Evolutionary conservation across 2,888 invertebrate species (phyloP), one percentile per base, ranked within the genome.

Genomic region (Drosophila quinaria): DNA sequence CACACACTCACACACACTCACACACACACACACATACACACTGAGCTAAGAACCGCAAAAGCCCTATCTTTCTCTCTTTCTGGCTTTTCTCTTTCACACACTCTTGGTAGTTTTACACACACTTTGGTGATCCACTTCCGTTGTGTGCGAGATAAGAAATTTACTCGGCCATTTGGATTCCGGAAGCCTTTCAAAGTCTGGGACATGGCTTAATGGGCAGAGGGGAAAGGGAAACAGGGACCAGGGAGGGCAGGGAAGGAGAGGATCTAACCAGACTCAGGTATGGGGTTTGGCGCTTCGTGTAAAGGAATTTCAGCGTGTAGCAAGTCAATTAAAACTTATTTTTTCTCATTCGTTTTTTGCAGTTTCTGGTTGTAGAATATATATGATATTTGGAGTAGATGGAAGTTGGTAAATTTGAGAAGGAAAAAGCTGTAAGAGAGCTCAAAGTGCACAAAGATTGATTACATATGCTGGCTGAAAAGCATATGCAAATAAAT

Each of bases 271-370:
- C 29, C 25, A 29, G 19, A 6, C 13, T 33, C 74, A 74, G 75
- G 71, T 74, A 51, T 54, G 17, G 35, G 29, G 46, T 9, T 13
- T 15, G 31, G 56, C 44, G n/a, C 17, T 22, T 22, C 17, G 10
- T 22, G 44, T 25, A 15, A 42, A 22, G 42, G 25, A 69, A 68
- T 67, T 74, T 49, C 61, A 64, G 37, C 77, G 50, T 73, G 64
- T 62, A 61, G 78, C 78, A 81, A 84, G 83, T 84, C 84, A 84
- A 84, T 86, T 84, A 83, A 86, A 86, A 76, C 69, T 85, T 83
- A 54, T 74, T 66, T 42, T 31, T 41, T 52, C 50, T 62, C 31
- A 29, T 46, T 46, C 15, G 33, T 29, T 49, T 50, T 9, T 46
- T 49, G 33, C 29, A 41, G 31, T 51, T 47, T 19, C 13, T 25